Evolutionary conservation across 2,888 invertebrate species (phyloP).

Genomic region (Luperina testacea): DNA sequence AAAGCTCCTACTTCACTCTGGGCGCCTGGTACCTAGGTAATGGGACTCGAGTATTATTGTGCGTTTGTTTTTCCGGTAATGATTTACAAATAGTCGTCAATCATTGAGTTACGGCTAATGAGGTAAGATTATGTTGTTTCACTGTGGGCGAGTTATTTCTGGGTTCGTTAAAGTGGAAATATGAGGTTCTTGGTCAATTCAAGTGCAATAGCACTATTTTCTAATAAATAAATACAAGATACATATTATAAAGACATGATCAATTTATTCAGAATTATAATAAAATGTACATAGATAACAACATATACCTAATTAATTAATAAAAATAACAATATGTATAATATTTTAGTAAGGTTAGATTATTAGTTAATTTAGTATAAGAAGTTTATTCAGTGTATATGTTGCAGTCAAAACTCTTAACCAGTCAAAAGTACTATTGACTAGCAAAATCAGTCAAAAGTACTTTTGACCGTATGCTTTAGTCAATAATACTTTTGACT

Average conservation of each 20-base stretch:
- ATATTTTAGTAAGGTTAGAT: too few species aligned
- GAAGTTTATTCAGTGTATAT: too few species aligned
- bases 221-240: not conserved
- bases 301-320: not conserved
- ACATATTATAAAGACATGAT: not conserved
- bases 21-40: constrained; percentile 31
- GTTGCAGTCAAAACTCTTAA: too few species aligned
- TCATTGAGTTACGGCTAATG: constrained; percentile 31
- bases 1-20: constrained; percentile 29
- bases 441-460: too few species aligned
- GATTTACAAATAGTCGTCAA: constrained; percentile 35
- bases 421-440: too few species aligned
- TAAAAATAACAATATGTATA: too few species aligned
- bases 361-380: too few species aligned
- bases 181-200: not conserved
- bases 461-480: too few species aligned
- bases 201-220: not conserved
- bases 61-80: constrained; percentile 33
- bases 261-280: not conserved
- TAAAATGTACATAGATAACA: not conserved
- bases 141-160: constrained; percentile 10
- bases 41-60: constrained; percentile 21
- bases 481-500: too few species aligned
- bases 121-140: constrained; percentile 12
- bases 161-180: constrained; percentile 4